Conservation (phyloP, 2,888 invertebrate species). For the Polydrusus cervinus region DNA sequence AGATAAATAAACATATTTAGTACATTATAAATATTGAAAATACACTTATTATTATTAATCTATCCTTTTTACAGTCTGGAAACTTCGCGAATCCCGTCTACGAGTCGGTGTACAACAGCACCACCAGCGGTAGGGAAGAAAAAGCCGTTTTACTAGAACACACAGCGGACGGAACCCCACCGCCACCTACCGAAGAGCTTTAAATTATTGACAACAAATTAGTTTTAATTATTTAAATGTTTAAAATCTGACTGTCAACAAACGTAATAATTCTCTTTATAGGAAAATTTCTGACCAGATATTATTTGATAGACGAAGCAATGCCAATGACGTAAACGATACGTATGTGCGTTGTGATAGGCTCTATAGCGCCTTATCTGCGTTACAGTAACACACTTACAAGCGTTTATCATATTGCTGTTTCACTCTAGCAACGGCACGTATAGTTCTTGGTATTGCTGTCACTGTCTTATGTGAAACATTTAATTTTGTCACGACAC, state of each 20-base stretch:
- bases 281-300: not conserved
- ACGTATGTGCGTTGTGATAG: too few species aligned
- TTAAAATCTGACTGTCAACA: conserved; percentile 5
- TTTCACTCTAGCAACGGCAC: too few species aligned
- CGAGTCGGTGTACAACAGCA: conserved; percentile 82
- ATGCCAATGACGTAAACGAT: not conserved
- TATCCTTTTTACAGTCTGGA: conserved; percentile 71
- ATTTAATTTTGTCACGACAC: not conserved
- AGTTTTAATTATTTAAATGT: not conserved
- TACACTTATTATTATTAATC: too few species aligned
- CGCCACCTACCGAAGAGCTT: conserved; percentile 65
- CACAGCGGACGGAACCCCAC: conserved; percentile 71
- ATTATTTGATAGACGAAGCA: too few species aligned
- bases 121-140: conserved; percentile 72
- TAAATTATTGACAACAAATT: conserved; percentile 52
- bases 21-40: too few species aligned
- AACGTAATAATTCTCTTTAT: not conserved
- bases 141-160: conserved; percentile 74
- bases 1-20: too few species aligned
- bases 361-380: too few species aligned
- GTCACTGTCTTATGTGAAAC: too few species aligned
- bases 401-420: too few species aligned
- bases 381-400: too few species aligned
- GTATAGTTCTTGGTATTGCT: too few species aligned
- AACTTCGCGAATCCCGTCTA: conserved; percentile 92